Evolutionary conservation across 2,113 vertebrate genomes (phyloP), one percentile per base, ranked within the genome.

Genomic region (Procapra przewalskii): DNA sequence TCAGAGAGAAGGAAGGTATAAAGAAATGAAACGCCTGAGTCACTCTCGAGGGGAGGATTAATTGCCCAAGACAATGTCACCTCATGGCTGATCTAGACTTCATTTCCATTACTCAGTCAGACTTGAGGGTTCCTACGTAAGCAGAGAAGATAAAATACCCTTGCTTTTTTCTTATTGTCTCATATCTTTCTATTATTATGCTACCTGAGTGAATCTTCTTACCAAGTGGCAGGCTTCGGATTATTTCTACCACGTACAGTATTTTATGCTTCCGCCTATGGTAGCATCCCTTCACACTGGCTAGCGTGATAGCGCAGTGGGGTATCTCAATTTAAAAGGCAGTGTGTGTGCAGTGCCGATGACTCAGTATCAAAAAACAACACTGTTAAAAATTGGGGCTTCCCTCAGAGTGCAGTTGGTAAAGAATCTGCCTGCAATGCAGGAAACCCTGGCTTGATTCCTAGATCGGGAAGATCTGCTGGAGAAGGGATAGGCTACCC

Each of bases 21-120:
- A 1, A 5, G 13, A 50, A 31, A 50, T 21, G 54, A 57, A 48
- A 21, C 1, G 25, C 3, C 16, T 1, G 0, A 54, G n/a, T 33
- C 57, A 9, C 4, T 43, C 45, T 13, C 3, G 2, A 79, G 13
- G 19, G n/a, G 60, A 62, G 25, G 8, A 40, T 54, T n/a, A 13
- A 85, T 3, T 29, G 45, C 14, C 15, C 43, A 25, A 52, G 82
- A 52, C 15, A 87, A 43, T 0, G 3, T 17, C 36, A 90, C 21
- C 54, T 7, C 21, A 31, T 7, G 19, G 3, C 6, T 3, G 16
- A 52, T 59, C 19, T 8, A 33, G 8, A 36, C 43, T 27, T 43
- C 7, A 10, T 12, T 27, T 14, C 1, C 7, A 1, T 10, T 52
- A 3, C 45, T 43, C 21, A 33, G 0, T 7, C 1, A 3, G 23